Percentiles rank a stretch among this genome's conserved stretches.
Evolutionary conservation across 2,797 vertebrate genomes (phyloP).

Genomic region (Ctenopoma multispine): DNA sequence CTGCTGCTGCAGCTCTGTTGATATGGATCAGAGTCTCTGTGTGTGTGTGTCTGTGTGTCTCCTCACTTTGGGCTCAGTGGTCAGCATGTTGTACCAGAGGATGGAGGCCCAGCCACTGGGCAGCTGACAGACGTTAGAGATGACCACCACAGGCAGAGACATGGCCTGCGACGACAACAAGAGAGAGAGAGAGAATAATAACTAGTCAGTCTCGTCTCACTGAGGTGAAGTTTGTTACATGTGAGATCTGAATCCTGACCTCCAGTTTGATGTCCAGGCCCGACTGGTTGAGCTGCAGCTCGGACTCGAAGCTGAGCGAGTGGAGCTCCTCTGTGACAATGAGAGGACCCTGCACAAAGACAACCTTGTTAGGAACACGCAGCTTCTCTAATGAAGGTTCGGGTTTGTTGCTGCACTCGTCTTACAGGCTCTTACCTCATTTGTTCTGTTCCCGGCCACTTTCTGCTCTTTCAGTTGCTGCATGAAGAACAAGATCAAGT

Average conservation of each 20-base stretch:
- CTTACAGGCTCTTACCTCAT: too few relatives aligned
- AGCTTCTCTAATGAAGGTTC: too few relatives aligned
- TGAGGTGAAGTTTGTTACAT: too few relatives aligned
- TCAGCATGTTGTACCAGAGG: constrained; percentile 99
- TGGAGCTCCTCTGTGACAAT: constrained; percentile 78
- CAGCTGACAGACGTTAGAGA: constrained; percentile 97
- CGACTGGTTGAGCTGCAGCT: constrained; percentile 91
- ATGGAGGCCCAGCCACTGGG: constrained; percentile 98
- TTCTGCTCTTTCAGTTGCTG: constrained; percentile 99
- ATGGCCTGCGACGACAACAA: constrained; percentile 82
- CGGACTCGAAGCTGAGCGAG: constrained; percentile 73
- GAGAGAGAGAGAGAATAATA: background rate
- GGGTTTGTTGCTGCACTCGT: too few relatives aligned
- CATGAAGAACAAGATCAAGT: background rate
- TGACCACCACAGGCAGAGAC: constrained; percentile 94
- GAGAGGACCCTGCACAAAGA: constrained; percentile 68
- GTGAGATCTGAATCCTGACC: constrained; percentile 77
- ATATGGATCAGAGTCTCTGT: background rate
- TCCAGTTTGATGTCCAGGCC: constrained; percentile 90
- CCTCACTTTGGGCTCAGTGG: constrained; percentile 90
- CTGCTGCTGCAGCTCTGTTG: too few relatives aligned
- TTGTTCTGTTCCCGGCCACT: constrained; percentile 90
- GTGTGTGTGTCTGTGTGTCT: constrained; percentile 11
- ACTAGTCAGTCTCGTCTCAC: background rate
- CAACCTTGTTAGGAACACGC: background rate